phyloP scores from a whole-genome alignment of 2,888 invertebrate genomes.

The Megaustenia siamemsis region DNA sequence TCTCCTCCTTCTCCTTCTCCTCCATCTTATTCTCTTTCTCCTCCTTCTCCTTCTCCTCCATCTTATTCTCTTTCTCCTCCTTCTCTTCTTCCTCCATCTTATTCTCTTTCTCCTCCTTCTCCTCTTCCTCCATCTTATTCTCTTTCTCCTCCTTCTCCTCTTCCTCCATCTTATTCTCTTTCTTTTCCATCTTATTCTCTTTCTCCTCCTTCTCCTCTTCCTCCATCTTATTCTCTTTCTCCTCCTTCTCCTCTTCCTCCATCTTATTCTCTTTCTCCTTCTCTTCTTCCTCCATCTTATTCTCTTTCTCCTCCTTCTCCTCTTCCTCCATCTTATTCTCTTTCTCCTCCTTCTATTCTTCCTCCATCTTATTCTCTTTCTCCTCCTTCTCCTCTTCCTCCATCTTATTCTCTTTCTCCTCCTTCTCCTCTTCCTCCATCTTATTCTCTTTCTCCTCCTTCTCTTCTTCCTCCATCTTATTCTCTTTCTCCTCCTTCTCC shows the following conservation, averaged over 20 bases:
- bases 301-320: not conserved
- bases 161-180: not conserved
- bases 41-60: conserved; percentile 14
- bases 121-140: conserved; percentile 21
- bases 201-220: not conserved
- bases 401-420: not conserved
- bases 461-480: not conserved
- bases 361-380: no score
- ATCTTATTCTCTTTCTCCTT: not conserved
- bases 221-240: not conserved
- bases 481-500: not conserved
- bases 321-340: not conserved
- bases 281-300: not conserved
- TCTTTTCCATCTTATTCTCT: no score
- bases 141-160: not conserved
- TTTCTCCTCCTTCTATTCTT: not conserved
- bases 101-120: conserved; percentile 13
- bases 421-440: not conserved
- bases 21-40: not conserved
- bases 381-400: not conserved
- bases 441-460: not conserved
- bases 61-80: not conserved
- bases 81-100: not conserved
- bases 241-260: not conserved
- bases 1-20: not conserved